Base-by-base conservation (phyloP, 2,797 vertebrate genomes). In the Sternarchorhynchus goeldii region DNA sequence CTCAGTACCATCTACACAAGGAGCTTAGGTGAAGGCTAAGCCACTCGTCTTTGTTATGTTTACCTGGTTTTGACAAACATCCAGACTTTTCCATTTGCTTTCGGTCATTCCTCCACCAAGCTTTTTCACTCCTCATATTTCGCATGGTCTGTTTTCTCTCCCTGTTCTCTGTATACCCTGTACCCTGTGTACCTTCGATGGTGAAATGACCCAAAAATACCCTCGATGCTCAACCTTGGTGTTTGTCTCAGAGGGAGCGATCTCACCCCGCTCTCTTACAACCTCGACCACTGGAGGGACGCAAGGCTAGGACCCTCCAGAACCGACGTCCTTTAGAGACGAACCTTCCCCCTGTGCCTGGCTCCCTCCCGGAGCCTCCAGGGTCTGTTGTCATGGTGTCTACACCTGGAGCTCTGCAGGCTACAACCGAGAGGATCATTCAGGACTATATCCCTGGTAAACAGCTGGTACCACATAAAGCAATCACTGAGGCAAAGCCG, bases 171-270 rank as follows among this genome's bases (percentile, higher is more conserved):
- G 29, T 66, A 25, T 25, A 25, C 25, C 25, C 25, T 25, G 25
- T 25, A 25, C 25, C 25, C 25, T 25, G 5, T 41, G 39, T 41
- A 1, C 6, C 10, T 6, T 41, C 6, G 6, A 10, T 41, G 39
- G 10, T 41, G 39, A 41, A 41, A 41, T 41, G 39, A 41, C 39
- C 39, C 36, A 16, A 64, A 41, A 32, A 50, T 58, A 58, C 39
- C 55, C 41, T 41, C 16, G 32, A 45, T 31, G 21, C 8, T 74
- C 2, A 45, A 21, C 34, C 74, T 2, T 36, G 73, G 58, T 77
- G 14, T 45, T n/a, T 81, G 71, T 63, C 4, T 83, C 85, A 95
- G 93, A 91, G 87, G 88, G 91, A 94, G 88, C 86, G 77, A 58
- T 92, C 91, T 76, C 82, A 88, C 63, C 85, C 92, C 21, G 34